phyloP scores from a whole-genome alignment of 2,888 invertebrate genomes.

The Drosophila paucipuncta region DNA sequence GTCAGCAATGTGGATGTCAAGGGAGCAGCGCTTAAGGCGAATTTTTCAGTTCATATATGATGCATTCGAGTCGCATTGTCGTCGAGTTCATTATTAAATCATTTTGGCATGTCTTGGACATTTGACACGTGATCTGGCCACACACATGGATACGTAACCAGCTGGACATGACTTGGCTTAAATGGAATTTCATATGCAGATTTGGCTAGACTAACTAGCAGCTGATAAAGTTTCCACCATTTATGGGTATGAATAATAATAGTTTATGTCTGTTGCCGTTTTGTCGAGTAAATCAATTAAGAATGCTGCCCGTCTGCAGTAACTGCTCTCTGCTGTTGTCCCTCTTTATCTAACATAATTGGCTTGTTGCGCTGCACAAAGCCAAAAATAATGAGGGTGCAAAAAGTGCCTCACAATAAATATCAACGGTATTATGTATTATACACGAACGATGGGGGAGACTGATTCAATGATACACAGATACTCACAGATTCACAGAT shows the following conservation, averaged over 20 bases:
- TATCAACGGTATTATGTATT: conserved; percentile 49
- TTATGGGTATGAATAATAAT: conserved; percentile 38
- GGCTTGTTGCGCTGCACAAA: conserved; percentile 72
- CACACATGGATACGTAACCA: conserved; percentile 57
- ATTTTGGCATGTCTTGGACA: conserved; percentile 46
- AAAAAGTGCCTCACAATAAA: conserved; percentile 46
- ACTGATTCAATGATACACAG: conserved; percentile 4
- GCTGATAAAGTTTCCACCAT: conserved; percentile 56
- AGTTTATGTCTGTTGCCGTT: conserved; percentile 10
- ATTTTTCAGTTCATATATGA: conserved; percentile 54
- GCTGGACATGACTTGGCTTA: conserved; percentile 73
- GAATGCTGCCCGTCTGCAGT: conserved; percentile 1
- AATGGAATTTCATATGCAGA: conserved; percentile 62
- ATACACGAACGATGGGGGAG: conserved; percentile 24
- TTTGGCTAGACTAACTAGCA: conserved; percentile 34
- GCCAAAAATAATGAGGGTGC: conserved; percentile 79
- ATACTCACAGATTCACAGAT: conserved; percentile 37
- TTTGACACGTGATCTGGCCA: conserved; percentile 75
- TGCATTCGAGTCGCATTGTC: conserved; percentile 54
- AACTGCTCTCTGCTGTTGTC: conserved; percentile 56
- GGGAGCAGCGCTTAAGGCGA: conserved; percentile 62
- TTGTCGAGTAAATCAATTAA: conserved; percentile 63
- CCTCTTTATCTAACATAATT: conserved; percentile 74
- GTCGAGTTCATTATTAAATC: conserved; percentile 77
- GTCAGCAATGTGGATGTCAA: conserved; percentile 73